phyloP scores from a whole-genome alignment of 2,113 vertebrate genomes.

The Oryctolagus cuniculus region mOryCun1.1 NC_091440.1:91579501-91580000 shows the following conservation, averaged over 20 bases:
- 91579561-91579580: no score
- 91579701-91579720: neutral
- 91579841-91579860: neutral
- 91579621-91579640: no score
- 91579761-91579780: neutral
- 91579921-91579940: neutral
- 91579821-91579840: neutral
- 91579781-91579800: neutral
- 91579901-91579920: neutral
- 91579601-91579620: neutral
- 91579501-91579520: no score
- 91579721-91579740: conserved; percentile 12
- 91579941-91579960: neutral
- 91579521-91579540: no score
- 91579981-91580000: neutral
- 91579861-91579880: neutral
- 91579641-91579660: neutral
- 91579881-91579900: neutral
- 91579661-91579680: conserved; percentile 32
- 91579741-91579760: neutral
- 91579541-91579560: no score
- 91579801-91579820: neutral
- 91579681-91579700: neutral
- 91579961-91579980: neutral
- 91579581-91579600: conserved; percentile 2